Conservation (phyloP, 92 coral and sea anemone genomes). For the Epizoanthus rinbou region DNA sequence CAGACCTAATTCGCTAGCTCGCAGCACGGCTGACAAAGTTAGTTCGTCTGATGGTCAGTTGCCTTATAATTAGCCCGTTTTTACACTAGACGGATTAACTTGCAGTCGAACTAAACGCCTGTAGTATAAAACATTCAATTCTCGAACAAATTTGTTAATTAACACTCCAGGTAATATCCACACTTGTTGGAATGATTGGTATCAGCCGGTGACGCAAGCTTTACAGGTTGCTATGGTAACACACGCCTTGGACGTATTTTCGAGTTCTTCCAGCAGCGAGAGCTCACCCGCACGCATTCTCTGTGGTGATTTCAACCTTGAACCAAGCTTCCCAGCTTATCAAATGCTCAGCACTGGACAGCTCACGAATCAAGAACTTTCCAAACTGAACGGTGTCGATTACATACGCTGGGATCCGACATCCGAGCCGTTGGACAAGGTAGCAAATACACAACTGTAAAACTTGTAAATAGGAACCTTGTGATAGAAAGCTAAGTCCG, state of each 20-base stretch:
- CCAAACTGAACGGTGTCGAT: not conserved
- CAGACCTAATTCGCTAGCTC: too few species aligned
- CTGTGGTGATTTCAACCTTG: constrained; percentile 12
- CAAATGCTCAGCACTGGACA: constrained; percentile 11
- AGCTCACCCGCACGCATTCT: not conserved
- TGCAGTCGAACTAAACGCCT: not conserved
- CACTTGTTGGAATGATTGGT: constrained; percentile 1
- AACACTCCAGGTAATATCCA: not conserved
- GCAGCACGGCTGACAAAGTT: too few species aligned
- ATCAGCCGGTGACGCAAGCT: constrained; percentile 3
- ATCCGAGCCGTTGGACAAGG: not conserved
- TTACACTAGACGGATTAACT: not conserved
- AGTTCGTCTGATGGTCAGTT: not conserved
- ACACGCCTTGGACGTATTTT: not conserved
- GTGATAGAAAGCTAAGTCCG: too few species aligned
- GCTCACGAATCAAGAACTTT: not conserved
- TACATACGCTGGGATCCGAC: constrained; percentile 14
- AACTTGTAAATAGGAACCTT: too few species aligned
- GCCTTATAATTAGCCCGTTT: too few species aligned
- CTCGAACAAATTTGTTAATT: not conserved
- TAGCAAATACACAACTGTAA: not conserved
- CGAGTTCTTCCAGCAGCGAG: not conserved
- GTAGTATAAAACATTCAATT: too few species aligned
- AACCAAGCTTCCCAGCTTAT: constrained; percentile 6
- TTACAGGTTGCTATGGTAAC: not conserved